Evolutionary conservation across 2,888 invertebrate genomes (phyloP).

Genomic region (Phytoseiulus persimilis): DNA sequence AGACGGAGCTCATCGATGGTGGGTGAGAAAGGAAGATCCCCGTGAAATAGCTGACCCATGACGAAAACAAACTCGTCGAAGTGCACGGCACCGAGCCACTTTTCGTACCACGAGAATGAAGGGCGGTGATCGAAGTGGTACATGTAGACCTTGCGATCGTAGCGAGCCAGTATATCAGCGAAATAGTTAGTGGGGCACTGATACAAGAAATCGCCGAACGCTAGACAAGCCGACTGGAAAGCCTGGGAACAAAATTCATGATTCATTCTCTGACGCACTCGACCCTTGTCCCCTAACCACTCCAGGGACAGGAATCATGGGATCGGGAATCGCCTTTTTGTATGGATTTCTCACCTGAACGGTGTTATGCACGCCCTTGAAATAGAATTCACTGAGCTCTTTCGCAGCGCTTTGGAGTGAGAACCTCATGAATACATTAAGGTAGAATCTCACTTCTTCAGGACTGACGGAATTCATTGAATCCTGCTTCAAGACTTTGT

Average conservation of each 20-base stretch:
- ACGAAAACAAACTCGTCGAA: slow-evolving; percentile 46
- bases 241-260: background rate
- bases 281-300: too few relatives aligned
- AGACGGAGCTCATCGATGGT: slow-evolving; percentile 29
- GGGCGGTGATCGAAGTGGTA: slow-evolving; percentile 48
- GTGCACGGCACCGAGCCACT: slow-evolving; percentile 45
- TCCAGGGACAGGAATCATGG: too few relatives aligned
- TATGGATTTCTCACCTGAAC: slow-evolving; percentile 35
- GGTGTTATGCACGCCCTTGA: slow-evolving; percentile 14
- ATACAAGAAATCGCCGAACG: slow-evolving; percentile 24
- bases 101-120: slow-evolving; percentile 44
- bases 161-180: slow-evolving; percentile 42
- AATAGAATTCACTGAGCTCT: slow-evolving; percentile 26
- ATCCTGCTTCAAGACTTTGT: slow-evolving; percentile 35
- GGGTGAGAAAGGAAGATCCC: slow-evolving; percentile 7
- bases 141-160: slow-evolving; percentile 44
- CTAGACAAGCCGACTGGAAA: slow-evolving; percentile 9
- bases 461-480: slow-evolving; percentile 16
- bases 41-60: slow-evolving; percentile 43
- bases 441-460: slow-evolving; percentile 11
- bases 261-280: background rate
- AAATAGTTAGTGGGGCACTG: slow-evolving; percentile 42
- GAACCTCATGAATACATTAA: slow-evolving; percentile 14
- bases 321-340: too few relatives aligned
- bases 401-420: slow-evolving; percentile 23